These are phyloP conservation scores for Zaprionus lineosus DNA, from an alignment of 2,888 invertebrate species.

Conservation along the genomic window DNA sequence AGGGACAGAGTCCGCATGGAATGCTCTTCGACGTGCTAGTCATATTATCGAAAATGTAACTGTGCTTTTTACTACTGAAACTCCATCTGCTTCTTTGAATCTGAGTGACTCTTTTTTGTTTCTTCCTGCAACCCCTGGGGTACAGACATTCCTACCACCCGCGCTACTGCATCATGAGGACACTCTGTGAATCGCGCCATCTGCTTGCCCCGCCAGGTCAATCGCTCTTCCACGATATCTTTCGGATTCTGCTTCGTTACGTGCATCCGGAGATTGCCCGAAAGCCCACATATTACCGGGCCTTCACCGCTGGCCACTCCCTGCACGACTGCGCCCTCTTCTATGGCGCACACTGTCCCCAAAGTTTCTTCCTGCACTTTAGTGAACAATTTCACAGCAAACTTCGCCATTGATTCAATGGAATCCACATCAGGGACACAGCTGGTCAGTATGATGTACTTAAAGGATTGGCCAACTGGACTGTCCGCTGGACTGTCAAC, in stretches of 20 bases:
- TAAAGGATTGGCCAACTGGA: too few species aligned
- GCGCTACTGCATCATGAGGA: slow-evolving; percentile 85
- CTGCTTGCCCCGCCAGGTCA: slow-evolving; percentile 85
- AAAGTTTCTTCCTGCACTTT: slow-evolving; percentile 77
- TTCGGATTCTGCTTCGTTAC: slow-evolving; percentile 87
- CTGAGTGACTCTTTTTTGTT: background rate
- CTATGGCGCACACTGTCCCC: slow-evolving; percentile 79
- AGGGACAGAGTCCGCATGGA: slow-evolving; percentile 42
- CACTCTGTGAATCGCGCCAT: slow-evolving; percentile 87
- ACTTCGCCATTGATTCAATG: slow-evolving; percentile 41
- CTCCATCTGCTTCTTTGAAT: background rate
- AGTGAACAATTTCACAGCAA: slow-evolving; percentile 52
- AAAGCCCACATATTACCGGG: slow-evolving; percentile 55
- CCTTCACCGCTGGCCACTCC: slow-evolving; percentile 62
- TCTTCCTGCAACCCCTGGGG: background rate
- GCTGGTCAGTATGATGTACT: too few species aligned
- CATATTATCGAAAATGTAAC: slow-evolving; percentile 56
- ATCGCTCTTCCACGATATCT: slow-evolving; percentile 87
- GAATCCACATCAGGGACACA: slow-evolving; percentile 21
- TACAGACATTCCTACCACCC: slow-evolving; percentile 71
- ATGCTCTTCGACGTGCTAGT: slow-evolving; percentile 61
- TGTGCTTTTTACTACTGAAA: background rate
- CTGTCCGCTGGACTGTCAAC: too few species aligned
- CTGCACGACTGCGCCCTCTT: slow-evolving; percentile 68
- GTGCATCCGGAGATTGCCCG: slow-evolving; percentile 73